Base-by-base conservation (phyloP, 1,140 invertebrate species). In the Trialeurodes vaporariorum region DNA sequence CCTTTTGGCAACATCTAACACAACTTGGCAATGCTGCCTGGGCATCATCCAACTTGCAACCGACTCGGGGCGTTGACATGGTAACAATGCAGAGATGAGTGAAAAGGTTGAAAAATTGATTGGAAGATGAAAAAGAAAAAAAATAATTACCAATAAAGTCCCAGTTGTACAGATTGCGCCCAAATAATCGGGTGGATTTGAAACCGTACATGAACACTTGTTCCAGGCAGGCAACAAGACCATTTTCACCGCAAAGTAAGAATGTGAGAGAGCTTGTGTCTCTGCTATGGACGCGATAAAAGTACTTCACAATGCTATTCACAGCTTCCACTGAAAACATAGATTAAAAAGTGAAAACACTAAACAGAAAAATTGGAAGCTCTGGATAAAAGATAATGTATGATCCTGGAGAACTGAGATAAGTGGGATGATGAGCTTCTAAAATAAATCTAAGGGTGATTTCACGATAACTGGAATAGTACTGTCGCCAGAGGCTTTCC, bases 241-340 rank as follows among this genome's bases (percentile, higher is more conserved):
- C 96, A 71, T 87, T 86, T 76, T 98, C 95, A 1, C 96, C 96
- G 79, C 96, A 98, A 13, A 99, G 78, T 27, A 99, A 80, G 60
- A 91, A 88, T 22, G 96, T 97, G 27, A 98, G 79, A 1, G 71
- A 71, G n/a, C 91, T 89, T 73, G 83, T 81, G 67, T 84, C 83
- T 76, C 96, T 92, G 70, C 87, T 86, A 22, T 85, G 83, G 67
- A 86, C 81, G n/a, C n/a, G n/a, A 75, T 94, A 95, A 76, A 94
- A 95, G 83, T 94, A 94, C 81, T 98, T 98, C 0, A 98, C 93
- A 71, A 99, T 91, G 21, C 89, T 91, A 80, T 98, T 98, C 0
- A 99, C 93, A 72, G 93, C 90, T 80, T 98, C 94, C 65, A 90
- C 90, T 89, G 78, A 60, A 80, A 71, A 13, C 68, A 62, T 73